Base-by-base conservation (phyloP, 1,140 invertebrate genomes). In the Zaprionus capensis region DNA sequence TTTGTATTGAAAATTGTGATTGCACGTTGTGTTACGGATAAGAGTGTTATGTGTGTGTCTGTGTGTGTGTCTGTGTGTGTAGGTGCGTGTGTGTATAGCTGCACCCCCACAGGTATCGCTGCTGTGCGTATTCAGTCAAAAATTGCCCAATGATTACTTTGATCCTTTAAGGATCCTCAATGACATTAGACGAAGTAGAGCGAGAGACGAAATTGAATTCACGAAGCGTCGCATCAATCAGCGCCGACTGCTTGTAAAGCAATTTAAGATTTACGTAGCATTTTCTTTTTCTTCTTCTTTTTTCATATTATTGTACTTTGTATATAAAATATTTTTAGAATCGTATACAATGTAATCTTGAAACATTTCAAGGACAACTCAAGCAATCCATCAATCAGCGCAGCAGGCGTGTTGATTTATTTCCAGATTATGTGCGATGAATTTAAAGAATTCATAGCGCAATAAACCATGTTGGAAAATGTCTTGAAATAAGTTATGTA, bases 1-100 rank as follows among this genome's bases (percentile, higher is more conserved):
- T 78, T 78, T 74, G 65, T 78, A 78, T 78, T 74, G 75, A 76
- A 72, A 76, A 72, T 73, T 76, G 68, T 71, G 73, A 76, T 76
- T 71, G 68, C 73, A 51, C 64, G 68, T 71, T 65, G 61, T 44
- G 44, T 64, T 59, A 59, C 68, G 61, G 73, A 71, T 76, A 76
- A 71, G 61, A 71, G 71, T 51, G 49, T 53, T 38, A 49, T 31
- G 11, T 55, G 36, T 24, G n/a, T 69, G n/a, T 67, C 24, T 22
- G 31, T 20, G 24, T 66, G 14, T 55, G 36, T 44, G 34, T 55
- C 26, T 24, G 38, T 41, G 56, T 38, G 53, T 24, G 38, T 31
- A n/a, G 7, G 31, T 55, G n/a, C 46, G 4, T n/a, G 7, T 51
- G 46, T 55, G 14, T 28, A 49, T 7, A 15, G 12, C 26, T 36